Evolutionary conservation across 2,797 vertebrate species (phyloP).

Genomic region (Alfaro cultratus): DNA sequence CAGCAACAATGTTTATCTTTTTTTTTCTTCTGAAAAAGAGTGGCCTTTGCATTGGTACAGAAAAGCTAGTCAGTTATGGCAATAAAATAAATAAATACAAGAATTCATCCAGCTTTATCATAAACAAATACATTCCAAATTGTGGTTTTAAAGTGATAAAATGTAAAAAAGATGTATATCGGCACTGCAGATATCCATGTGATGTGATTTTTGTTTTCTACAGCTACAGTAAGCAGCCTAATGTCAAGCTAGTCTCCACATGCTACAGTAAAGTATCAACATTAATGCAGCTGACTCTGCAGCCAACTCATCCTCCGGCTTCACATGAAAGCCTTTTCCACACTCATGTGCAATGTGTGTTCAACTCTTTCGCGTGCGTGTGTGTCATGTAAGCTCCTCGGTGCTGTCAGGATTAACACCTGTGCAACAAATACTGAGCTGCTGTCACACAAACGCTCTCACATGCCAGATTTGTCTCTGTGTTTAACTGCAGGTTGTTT

Average conservation of each 20-base stretch:
- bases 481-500: conserved; percentile 22
- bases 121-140: background rate
- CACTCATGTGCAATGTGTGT: conserved; percentile 36
- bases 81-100: conserved; percentile 26
- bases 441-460: conserved; percentile 49
- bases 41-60: conserved; percentile 10
- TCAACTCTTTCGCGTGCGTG: conserved; percentile 15
- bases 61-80: conserved; percentile 15
- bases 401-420: conserved; percentile 72
- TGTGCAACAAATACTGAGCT: conserved; percentile 57
- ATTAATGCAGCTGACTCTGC: conserved; percentile 19
- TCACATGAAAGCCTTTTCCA: conserved; percentile 52
- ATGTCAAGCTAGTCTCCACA: conserved; percentile 26
- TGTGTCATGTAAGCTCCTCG: conserved; percentile 59
- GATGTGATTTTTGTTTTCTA: background rate
- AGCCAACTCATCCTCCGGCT: conserved; percentile 25
- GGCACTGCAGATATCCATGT: background rate
- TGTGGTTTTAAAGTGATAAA: background rate
- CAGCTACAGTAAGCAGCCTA: background rate
- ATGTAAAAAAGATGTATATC: background rate
- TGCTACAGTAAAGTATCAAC: conserved; percentile 11
- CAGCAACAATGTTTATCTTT: conserved; percentile 27
- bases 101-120: background rate
- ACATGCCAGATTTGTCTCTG: conserved; percentile 41
- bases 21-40: conserved; percentile 38